Conservation (phyloP, 2,113 vertebrate genomes). For the Oreocharis arfaki region DNA sequence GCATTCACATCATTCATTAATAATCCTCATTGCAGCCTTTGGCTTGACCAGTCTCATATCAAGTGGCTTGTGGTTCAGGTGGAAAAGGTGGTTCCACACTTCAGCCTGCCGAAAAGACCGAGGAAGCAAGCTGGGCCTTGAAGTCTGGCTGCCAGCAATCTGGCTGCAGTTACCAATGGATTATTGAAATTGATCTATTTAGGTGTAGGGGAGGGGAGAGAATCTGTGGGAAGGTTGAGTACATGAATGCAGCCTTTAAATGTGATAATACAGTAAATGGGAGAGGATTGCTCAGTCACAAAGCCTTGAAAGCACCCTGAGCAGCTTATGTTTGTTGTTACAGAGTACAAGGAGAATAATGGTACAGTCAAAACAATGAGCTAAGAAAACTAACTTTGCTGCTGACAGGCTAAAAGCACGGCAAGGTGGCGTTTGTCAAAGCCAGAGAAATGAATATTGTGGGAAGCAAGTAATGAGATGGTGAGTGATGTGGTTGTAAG, state of each 20-base stretch:
- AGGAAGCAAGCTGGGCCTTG: not conserved
- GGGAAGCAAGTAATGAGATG: not conserved
- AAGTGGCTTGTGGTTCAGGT: not conserved
- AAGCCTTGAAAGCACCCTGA: not conserved
- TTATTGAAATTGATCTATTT: not conserved
- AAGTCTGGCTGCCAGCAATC: not conserved
- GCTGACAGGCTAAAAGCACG: constrained; percentile 12
- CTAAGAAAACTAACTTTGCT: constrained; percentile 35
- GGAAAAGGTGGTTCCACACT: not conserved
- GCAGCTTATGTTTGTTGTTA: constrained; percentile 40
- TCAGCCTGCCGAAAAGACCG: not conserved
- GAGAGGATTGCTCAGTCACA: not conserved
- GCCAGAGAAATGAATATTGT: not conserved
- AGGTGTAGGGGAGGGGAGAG: not conserved
- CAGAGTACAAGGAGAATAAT: not conserved
- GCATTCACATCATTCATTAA: not conserved
- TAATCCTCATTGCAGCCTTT: not conserved
- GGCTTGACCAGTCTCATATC: not conserved
- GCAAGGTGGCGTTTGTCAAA: constrained; percentile 40
- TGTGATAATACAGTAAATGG: not conserved
- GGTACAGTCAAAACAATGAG: constrained; percentile 34
- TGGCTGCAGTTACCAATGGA: not conserved
- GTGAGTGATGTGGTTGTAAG: not conserved
- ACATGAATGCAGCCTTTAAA: not conserved
- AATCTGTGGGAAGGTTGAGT: not conserved